Conservation (phyloP, 2,113 vertebrate genomes). For the Nycticorax nycticorax region DNA sequence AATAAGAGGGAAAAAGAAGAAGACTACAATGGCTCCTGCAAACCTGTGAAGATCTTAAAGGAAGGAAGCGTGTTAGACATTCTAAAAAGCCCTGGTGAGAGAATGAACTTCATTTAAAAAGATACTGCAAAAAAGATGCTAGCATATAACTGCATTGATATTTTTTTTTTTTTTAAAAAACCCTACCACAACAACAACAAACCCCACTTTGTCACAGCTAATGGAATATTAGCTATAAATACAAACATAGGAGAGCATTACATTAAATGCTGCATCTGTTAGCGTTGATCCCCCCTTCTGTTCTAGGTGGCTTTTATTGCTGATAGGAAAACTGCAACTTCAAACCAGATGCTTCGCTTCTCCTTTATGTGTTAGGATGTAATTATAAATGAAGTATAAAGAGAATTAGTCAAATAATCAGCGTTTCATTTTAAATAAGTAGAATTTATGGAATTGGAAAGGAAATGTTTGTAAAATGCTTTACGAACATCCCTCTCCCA, state of each 20-base stretch:
- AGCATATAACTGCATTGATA: neutral
- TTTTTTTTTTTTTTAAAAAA: neutral
- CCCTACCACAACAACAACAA: neutral
- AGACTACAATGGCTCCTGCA: conserved; percentile 82
- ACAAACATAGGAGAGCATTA: neutral
- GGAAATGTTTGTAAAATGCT: neutral
- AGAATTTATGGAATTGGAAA: neutral
- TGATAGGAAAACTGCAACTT: neutral
- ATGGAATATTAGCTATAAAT: neutral
- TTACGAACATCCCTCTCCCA: neutral
- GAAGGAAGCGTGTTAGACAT: conserved; percentile 95
- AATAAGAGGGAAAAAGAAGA: conserved; percentile 75
- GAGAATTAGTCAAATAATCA: neutral
- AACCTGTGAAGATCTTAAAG: conserved; percentile 87
- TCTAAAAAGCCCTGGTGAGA: conserved; percentile 89
- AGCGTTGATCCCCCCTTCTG: neutral
- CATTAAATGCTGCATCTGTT: neutral
- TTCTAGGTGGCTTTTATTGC: neutral
- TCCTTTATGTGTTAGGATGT: neutral
- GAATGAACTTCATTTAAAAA: neutral
- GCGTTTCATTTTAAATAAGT: neutral
- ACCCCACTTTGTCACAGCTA: neutral
- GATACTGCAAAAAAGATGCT: neutral
- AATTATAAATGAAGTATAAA: neutral
- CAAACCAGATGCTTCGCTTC: neutral